A percentile compares a stretch with the other conserved stretches of the same genome.
Conservation (phyloP, 2,797 vertebrate species). For the Alectoris magna region DNA sequence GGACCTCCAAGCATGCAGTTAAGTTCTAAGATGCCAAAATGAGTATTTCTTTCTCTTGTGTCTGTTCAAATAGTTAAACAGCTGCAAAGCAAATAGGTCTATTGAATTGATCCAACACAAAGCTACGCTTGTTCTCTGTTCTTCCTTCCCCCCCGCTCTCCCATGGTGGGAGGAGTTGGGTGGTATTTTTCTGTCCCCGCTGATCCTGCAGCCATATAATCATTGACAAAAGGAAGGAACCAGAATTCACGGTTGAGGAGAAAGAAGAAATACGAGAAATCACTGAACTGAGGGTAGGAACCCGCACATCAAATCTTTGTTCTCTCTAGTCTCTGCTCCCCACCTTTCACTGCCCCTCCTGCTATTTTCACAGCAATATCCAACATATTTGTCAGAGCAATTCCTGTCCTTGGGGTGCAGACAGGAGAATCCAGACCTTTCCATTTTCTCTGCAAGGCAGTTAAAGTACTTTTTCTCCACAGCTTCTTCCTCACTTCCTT, state of each 20-base stretch:
- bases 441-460: neutral
- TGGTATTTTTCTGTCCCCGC: neutral
- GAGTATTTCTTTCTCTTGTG: neutral
- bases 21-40: neutral
- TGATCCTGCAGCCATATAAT: neutral
- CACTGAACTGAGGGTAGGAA: neutral
- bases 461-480: neutral
- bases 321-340: neutral
- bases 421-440: neutral
- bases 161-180: accelerated
- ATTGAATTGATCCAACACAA: neutral
- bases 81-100: neutral
- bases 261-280: neutral
- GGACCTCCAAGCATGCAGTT: accelerated
- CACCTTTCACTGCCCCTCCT: neutral
- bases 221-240: neutral
- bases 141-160: neutral
- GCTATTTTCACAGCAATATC: neutral
- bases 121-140: neutral
- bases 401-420: neutral
- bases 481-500: neutral
- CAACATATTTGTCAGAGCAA: neutral
- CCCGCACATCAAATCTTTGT: neutral
- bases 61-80: neutral
- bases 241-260: neutral